Conservation (phyloP, 2,888 invertebrate species). For the Polymixis flavicincta region DNA sequence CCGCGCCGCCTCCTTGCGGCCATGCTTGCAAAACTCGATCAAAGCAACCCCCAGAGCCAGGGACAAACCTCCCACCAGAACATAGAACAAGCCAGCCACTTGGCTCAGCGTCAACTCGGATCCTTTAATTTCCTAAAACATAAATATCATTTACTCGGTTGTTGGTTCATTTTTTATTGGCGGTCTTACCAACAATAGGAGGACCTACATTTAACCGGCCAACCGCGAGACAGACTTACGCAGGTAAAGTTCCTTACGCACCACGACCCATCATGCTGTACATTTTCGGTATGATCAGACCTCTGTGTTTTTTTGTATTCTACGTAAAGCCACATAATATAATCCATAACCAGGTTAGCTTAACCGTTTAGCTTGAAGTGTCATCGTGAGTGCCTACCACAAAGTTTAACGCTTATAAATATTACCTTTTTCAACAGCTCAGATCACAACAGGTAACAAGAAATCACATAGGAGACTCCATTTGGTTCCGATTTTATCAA, state of each 20-base stretch:
- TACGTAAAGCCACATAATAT: background rate
- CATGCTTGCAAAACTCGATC: slow-evolving; percentile 98
- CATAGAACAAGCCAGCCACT: slow-evolving; percentile 99
- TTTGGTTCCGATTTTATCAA: background rate
- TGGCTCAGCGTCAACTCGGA: slow-evolving; percentile 97
- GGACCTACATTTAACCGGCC: background rate
- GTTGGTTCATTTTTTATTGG: too few relatives aligned
- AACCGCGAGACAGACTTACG: background rate
- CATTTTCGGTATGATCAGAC: background rate
- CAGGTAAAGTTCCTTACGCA: background rate
- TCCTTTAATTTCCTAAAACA: slow-evolving; percentile 91
- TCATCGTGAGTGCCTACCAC: background rate
- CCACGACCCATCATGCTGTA: background rate
- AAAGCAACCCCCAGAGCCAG: slow-evolving; percentile 97
- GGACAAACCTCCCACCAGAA: slow-evolving; percentile 97
- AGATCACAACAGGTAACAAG: background rate
- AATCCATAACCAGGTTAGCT: background rate
- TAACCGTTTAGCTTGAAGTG: background rate
- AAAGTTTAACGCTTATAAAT: background rate
- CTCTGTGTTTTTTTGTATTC: background rate
- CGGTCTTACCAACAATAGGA: background rate
- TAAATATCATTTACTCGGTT: background rate
- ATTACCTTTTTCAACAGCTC: background rate
- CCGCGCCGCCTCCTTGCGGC: slow-evolving; percentile 93
- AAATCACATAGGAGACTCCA: background rate